Evolutionary conservation across 2,888 invertebrate species (phyloP), one percentile per base, ranked within the genome.

Genomic region (Polietes domitor): DNA sequence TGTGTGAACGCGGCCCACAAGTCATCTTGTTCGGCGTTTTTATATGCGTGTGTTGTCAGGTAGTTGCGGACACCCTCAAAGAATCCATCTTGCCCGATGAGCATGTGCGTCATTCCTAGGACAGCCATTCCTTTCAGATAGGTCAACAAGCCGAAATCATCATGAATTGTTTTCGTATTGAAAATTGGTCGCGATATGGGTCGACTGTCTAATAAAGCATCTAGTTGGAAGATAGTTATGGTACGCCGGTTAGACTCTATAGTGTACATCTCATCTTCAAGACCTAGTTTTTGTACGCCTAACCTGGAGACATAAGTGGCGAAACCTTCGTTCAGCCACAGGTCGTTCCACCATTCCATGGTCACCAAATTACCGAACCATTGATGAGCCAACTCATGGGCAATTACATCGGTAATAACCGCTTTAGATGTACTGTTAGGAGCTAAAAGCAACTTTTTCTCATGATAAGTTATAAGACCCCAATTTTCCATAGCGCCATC

Each of bases 61-160:
- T 96, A 96, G 85, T 94, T 94, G 80, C 94, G 94, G n/a, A 96
- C 93, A 9, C 96, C 96, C 0, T 87, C 82, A 0, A 94, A 93
- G 91, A 97, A 96, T 17, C 95, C 93, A 0, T 94, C 93, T 65
- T 96, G 94, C 0, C 98, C 98, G 19, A 98, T 97, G 92, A 97
- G 96, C 89, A 95, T 93, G 86, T 95, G 95, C 96, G 98, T 97
- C 98, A 98, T 99, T 53, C 98, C 94, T 82, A 99, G 94, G 61
- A 99, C 94, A 0, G 95, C 94, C 0, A 97, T 95, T 0, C 97
- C 97, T 92, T 97, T 97, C 85, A 94, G 94, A 91, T 97, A 97
- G 0, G 97, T 96, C 28, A 97, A 97, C 73, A 94, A 94, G 91
- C 97, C 97, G 91, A 97, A 97, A 65, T 97, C 96, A 92, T 97